phyloP scores from a whole-genome alignment of 2,888 invertebrate genomes.

The Agrotis exclamationis region DNA sequence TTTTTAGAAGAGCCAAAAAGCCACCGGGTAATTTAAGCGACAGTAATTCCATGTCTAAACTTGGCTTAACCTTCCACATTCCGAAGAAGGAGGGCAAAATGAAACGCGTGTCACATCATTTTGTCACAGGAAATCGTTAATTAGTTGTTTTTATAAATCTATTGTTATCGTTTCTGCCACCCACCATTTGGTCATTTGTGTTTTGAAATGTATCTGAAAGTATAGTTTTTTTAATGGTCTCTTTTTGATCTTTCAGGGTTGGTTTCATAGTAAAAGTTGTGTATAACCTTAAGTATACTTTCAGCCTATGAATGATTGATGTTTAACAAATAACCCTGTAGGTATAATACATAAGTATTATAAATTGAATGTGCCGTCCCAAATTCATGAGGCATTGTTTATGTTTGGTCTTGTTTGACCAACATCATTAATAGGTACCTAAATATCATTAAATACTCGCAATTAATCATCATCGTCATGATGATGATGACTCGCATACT shows the following conservation, averaged over 20 bases:
- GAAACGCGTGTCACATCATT: slow-evolving; percentile 29
- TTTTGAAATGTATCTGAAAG: slow-evolving; percentile 53
- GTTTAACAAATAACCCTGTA: too few species aligned
- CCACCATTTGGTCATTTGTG: slow-evolving; percentile 65
- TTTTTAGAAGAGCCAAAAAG: not conserved
- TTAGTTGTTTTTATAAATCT: slow-evolving; percentile 62
- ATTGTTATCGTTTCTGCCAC: slow-evolving; percentile 55
- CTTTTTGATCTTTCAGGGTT: slow-evolving; percentile 35
- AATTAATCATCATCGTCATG: too few species aligned
- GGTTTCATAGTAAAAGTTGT: too few species aligned
- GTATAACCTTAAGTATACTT: too few species aligned
- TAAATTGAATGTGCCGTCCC: too few species aligned
- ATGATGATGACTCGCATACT: too few species aligned
- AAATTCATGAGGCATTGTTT: too few species aligned
- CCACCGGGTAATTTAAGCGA: not conserved
- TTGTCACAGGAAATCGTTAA: slow-evolving; percentile 65
- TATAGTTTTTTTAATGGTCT: slow-evolving; percentile 37
- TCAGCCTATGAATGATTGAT: too few species aligned
- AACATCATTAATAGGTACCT: too few species aligned
- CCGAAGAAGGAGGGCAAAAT: not conserved
- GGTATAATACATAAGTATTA: too few species aligned
- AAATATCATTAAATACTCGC: too few species aligned
- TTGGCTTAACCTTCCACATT: not conserved
- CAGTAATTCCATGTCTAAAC: not conserved
- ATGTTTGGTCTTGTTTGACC: too few species aligned